Evolutionary conservation across 2,888 invertebrate species (phyloP), one percentile per base, ranked within the genome.

Genomic region (Lamellibrachia columna): DNA sequence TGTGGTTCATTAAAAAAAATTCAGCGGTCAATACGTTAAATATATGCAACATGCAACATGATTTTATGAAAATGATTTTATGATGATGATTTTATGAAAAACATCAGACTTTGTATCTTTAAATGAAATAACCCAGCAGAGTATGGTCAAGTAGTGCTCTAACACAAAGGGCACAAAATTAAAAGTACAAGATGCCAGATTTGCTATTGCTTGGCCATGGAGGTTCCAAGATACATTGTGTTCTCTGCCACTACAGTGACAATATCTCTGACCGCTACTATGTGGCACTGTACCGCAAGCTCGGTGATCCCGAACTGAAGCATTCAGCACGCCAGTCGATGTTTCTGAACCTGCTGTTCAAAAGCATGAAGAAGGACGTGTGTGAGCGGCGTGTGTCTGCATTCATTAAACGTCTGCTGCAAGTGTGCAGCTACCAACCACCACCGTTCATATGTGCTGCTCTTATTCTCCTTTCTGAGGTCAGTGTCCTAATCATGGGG

Each of bases 281-380:
- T 97, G 97, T 98, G 93, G 98, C 98, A 0, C 97, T 99, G 75
- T 99, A 99, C 96, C 97, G 97, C 52, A 99, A 99, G 96, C 96
- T 99, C 93, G 96, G 98, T 0, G 98, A 98, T 96, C 97, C 98
- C 0, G 98, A 98, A 93, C 96, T 98, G 93, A 97, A 97, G 7
- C 95, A 96, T 1, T 95, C 96, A 3, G 95, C 96, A n/a, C 96
- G 96, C 94, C 96, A 97, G 91, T 98, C 98, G 0, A 97, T 98
- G 94, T 97, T 99, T 94, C 97, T 99, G 94, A 98, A 98, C 95
- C 97, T 99, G 93, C 96, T 99, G 52, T 99, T 98, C 97, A 98
- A 98, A 96, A 98, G 98, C 90, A 97, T 99, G 95, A 97, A 98
- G 95, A 97, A 97, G 94, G 99, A 99, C 97, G 97, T 97, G 7